These are phyloP conservation scores for Lanius collurio DNA, from an alignment of 2,113 vertebrate species.

Conservation along the genomic window DNA sequence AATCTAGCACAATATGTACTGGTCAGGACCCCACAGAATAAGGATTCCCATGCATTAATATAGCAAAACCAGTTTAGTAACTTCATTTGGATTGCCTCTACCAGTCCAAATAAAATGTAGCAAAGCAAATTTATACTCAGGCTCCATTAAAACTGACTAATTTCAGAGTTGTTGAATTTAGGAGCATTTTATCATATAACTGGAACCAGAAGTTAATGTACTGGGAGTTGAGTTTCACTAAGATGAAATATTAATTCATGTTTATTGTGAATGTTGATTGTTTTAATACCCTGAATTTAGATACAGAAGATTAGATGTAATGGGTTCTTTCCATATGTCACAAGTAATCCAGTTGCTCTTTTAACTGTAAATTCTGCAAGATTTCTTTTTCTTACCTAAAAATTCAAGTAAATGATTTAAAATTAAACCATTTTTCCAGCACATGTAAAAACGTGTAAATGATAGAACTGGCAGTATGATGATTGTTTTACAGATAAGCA, in stretches of 20 bases:
- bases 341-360: constrained; percentile 11
- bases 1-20: not conserved
- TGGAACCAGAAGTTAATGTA: not conserved
- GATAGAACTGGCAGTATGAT: constrained; percentile 86
- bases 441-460: constrained; percentile 84
- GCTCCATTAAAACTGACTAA: not conserved
- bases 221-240: not conserved
- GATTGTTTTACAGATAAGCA: constrained; percentile 90
- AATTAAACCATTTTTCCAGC: constrained; percentile 76
- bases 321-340: not conserved
- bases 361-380: constrained; percentile 31
- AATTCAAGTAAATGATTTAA: constrained; percentile 58
- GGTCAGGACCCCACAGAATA: not conserved
- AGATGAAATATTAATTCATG: not conserved
- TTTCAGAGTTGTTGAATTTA: constrained; percentile 2
- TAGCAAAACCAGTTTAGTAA: not conserved
- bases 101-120: not conserved
- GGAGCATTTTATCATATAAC: not conserved
- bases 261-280: constrained; percentile 8
- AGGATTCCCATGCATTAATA: not conserved
- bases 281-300: constrained; percentile 2
- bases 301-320: not conserved
- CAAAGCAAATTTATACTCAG: not conserved
- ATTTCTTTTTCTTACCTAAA: constrained; percentile 42
- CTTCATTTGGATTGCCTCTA: not conserved